Base-by-base conservation (phyloP, 1,140 invertebrate species). In the Drosophila mojavensis region DNA sequence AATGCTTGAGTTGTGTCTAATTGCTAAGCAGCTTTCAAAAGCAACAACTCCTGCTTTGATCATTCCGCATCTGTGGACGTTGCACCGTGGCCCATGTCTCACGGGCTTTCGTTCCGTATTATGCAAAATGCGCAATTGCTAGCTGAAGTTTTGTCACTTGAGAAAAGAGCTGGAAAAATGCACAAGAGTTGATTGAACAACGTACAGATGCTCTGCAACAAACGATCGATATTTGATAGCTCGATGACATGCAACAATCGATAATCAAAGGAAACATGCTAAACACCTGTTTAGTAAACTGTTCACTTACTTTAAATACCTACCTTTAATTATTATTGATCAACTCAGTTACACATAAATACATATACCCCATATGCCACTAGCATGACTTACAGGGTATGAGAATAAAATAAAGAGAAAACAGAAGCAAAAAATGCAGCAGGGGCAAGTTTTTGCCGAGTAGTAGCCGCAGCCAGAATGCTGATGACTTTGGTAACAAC, bases 401-500 rank as follows among this genome's bases (percentile, higher is more conserved):
- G 20, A 11, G 26, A 13, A 15, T 36, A 36, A 54, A 64, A 60
- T 56, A 43, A 30, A 43, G 9, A 56, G 5, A 13, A 20, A 39
- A 36, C 11, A 30, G n/a, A 24, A 39, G 39, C 36, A 20, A 60
- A 50, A 79, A 70, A 41, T 85, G 79, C 82, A 82, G 72, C 67
- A 69, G 71, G 59, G 72, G 72, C 83, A 86, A 86, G 54, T 68
- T 72, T 75, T 66, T 75, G 64, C 61, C 24, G 30, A 67, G 79
- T 76, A 61, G 62, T 70, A 45, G 65, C 68, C 65, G 75, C 83
- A 79, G 63, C 72, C 51, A 60, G 51, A 66, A 86, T 86, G 79
- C 76, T 88, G 82, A 86, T 88, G 84, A 86, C 84, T 86, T 86
- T 89, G 79, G 75, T 81, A 88, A 86, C 83, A 86, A 86, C 83